A percentile compares a stretch with the other conserved stretches of the same genome.
Conservation (phyloP, 2,888 invertebrate species). For the Gasteruption jaculator region DNA sequence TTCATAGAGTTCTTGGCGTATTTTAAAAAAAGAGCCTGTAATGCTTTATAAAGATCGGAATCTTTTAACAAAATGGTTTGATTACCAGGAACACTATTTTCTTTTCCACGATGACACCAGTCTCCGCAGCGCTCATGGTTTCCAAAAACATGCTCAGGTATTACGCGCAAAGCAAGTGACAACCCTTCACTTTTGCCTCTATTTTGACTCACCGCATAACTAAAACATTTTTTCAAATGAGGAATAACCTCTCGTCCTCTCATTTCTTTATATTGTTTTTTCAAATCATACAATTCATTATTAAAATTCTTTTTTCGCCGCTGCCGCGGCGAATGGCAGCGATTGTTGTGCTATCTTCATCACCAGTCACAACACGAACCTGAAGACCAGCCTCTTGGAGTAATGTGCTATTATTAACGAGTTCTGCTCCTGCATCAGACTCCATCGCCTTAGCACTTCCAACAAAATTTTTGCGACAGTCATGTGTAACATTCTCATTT, state of each 20-base stretch:
- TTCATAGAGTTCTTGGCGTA: constrained; percentile 24
- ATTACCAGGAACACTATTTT: constrained; percentile 4
- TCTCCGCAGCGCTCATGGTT: constrained; percentile 21
- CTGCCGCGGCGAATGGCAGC: constrained; percentile 24
- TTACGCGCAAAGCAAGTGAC: constrained; percentile 11
- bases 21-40: constrained; percentile 14
- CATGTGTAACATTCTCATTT: constrained; percentile 24
- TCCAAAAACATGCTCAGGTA: constrained; percentile 21
- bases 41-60: constrained; percentile 11
- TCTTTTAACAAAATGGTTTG: constrained; percentile 14
- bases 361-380: constrained; percentile 27
- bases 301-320: constrained; percentile 24
- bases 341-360: constrained; percentile 30
- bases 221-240: constrained; percentile 24
- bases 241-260: constrained; percentile 19
- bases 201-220: constrained; percentile 19
- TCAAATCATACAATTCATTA: constrained; percentile 22
- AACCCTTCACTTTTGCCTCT: constrained; percentile 18
- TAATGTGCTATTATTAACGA: constrained; percentile 24
- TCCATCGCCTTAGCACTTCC: constrained; percentile 38
- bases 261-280: constrained; percentile 18
- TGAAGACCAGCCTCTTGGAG: constrained; percentile 22
- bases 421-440: constrained; percentile 25
- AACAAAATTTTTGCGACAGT: constrained; percentile 30
- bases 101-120: constrained; percentile 21